Base-by-base conservation (phyloP, 2,113 vertebrate species). In the Oplegnathus fasciatus region DNA sequence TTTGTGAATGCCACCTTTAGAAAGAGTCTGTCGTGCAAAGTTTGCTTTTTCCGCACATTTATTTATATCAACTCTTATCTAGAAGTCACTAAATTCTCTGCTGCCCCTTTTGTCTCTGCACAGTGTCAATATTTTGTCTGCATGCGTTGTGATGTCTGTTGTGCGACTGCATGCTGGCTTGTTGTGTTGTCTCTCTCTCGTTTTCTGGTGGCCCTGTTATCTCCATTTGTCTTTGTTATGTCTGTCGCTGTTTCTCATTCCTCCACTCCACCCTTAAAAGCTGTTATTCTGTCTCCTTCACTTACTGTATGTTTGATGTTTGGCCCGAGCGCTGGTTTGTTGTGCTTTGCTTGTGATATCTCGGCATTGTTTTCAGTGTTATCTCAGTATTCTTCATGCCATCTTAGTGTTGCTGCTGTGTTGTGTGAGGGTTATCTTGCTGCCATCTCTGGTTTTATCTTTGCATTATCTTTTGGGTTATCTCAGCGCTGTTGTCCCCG, bases 151-250 rank as follows among this genome's bases (percentile, higher is more conserved):
- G 50, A 64, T 82, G 86, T 86, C 60, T 80, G 55, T 46, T 46
- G 66, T 83, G 80, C 9, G 26, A 66, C 69, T 69, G 50, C 34
- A 34, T 62, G 68, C 86, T 32, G 71, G 68, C 34, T 82, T 37
- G 58, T 80, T 44, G 44, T 50, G 57, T 69, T 28, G 57, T 78
- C 62, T 80, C 44, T 50, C 10, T 58, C 37, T 65, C n/a, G 22
- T 26, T 75, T 50, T 40, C 60, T 17, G 26, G 61, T 55, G 73
- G n/a, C 60, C 58, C 79, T 86, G 37, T 88, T 85, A 82, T 90
- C 88, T 89, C 77, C 69, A n/a, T 73, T 84, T 68, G 73, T 85
- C 86, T 93, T 88, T 89, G 86, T 89, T 88, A 88, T 80, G 60
- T 89, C 87, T 90, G 80, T 85, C 78, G 14, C 61, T 50, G 69